phyloP scores from a whole-genome alignment of 2,113 vertebrate genomes.

The Microcebus lehilahytsara region DNA sequence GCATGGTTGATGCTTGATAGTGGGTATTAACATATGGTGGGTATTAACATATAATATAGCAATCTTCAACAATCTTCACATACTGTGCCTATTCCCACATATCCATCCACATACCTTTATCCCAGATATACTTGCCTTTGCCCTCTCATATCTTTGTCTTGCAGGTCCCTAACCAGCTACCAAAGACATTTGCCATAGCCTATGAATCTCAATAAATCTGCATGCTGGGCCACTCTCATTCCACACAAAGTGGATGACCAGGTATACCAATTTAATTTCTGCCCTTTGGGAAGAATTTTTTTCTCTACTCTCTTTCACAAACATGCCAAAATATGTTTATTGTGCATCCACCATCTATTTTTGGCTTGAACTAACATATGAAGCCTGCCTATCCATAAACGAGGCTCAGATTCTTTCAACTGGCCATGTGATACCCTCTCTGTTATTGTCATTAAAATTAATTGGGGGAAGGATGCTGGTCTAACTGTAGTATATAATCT shows the following conservation, averaged over 20 bases:
- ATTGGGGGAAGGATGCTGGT: neutral
- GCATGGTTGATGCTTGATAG: neutral
- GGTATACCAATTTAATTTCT: neutral
- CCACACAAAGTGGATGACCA: neutral
- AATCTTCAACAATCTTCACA: neutral
- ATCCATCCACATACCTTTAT: neutral
- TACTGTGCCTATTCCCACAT: neutral
- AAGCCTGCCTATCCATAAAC: neutral
- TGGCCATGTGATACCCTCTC: neutral
- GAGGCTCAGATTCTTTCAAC: neutral
- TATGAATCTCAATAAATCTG: neutral
- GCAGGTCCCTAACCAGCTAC: neutral
- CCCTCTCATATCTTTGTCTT: neutral
- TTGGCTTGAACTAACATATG: neutral
- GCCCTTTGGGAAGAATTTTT: neutral
- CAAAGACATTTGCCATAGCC: neutral
- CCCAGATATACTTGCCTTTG: neutral
- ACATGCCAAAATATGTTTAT: neutral
- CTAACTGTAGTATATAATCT: fast-evolving
- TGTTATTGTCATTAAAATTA: neutral
- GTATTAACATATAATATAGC: neutral
- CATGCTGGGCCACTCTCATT: neutral
- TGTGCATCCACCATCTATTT: neutral
- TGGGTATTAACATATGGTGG: neutral
- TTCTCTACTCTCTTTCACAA: neutral